Conservation (phyloP, 1,140 invertebrate species). For the Octopus bimaculoides region DNA sequence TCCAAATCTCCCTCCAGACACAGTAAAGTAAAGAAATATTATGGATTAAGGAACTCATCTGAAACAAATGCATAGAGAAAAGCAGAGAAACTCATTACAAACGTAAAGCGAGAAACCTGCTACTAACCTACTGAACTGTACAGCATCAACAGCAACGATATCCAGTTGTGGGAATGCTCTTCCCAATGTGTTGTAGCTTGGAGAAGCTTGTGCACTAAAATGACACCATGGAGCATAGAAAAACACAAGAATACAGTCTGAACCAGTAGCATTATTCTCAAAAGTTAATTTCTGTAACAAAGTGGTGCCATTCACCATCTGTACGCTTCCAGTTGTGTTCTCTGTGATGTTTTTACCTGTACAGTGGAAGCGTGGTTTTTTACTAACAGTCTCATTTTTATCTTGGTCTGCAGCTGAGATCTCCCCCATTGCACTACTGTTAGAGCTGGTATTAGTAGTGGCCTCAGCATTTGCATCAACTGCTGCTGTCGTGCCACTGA, state of each 20-base stretch:
- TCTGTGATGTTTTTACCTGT: slow-evolving; percentile 42
- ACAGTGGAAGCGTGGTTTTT: slow-evolving; percentile 49
- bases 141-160: slow-evolving; percentile 86
- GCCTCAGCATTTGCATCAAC: neutral
- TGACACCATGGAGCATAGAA: slow-evolving; percentile 89
- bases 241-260: slow-evolving; percentile 72
- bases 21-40: no score
- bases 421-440: neutral
- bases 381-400: slow-evolving; percentile 34
- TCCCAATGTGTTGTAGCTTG: slow-evolving; percentile 84
- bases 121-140: slow-evolving; percentile 72
- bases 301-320: slow-evolving; percentile 52
- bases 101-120: neutral
- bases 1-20: no score
- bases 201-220: slow-evolving; percentile 84
- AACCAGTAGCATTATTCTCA: slow-evolving; percentile 59
- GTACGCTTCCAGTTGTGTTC: slow-evolving; percentile 31
- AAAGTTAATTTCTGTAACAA: slow-evolving; percentile 58
- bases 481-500: neutral
- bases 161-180: slow-evolving; percentile 81
- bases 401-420: slow-evolving; percentile 12
- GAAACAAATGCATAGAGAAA: no score
- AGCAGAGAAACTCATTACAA: no score
- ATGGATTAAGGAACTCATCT: no score
- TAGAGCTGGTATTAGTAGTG: neutral